A percentile compares a stretch with the other conserved stretches of the same genome.
Evolutionary conservation across 2,888 invertebrate genomes (phyloP).

Genomic region (Caenorhabditis macrosperma): DNA sequence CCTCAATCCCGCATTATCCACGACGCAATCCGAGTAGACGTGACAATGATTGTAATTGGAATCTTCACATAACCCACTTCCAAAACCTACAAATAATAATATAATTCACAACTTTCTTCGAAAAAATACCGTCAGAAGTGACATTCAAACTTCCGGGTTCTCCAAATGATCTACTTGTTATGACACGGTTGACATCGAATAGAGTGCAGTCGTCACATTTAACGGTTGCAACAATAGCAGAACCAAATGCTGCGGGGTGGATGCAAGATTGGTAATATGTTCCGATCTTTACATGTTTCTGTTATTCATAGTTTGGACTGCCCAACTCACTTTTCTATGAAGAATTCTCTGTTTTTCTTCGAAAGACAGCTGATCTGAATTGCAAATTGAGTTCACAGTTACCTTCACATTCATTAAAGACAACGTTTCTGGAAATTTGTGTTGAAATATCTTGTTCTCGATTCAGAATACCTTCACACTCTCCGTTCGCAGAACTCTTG

Average conservation of each 20-base stretch:
- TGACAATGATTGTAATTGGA: conserved; percentile 57
- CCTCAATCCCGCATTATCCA: conserved; percentile 35
- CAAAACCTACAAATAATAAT: conserved; percentile 46
- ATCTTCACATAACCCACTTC: conserved; percentile 37
- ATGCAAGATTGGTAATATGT: conserved; percentile 37
- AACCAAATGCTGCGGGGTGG: conserved; percentile 1
- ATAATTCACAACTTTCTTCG: background rate
- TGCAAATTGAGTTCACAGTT: conserved; percentile 21
- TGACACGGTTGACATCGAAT: conserved; percentile 7
- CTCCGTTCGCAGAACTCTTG: conserved; percentile 12
- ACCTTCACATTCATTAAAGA: conserved; percentile 46
- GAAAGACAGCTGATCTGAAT: conserved; percentile 10
- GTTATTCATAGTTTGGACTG: no score
- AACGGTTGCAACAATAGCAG: conserved; percentile 22
- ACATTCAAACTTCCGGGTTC: conserved; percentile 44
- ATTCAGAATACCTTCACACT: conserved; percentile 46
- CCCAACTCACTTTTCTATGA: conserved; percentile 44
- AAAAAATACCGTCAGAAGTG: conserved; percentile 22
- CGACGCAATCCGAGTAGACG: conserved; percentile 50
- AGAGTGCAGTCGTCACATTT: conserved; percentile 42
- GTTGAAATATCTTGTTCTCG: no score
- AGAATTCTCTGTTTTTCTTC: conserved; percentile 36
- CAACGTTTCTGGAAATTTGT: conserved; percentile 19
- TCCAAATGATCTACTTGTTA: conserved; percentile 34
- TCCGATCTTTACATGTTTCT: conserved; percentile 19